Evolutionary conservation across 2,113 vertebrate genomes (phyloP), one percentile per base, ranked within the genome.

Genomic region (Cavia aperea): DNA sequence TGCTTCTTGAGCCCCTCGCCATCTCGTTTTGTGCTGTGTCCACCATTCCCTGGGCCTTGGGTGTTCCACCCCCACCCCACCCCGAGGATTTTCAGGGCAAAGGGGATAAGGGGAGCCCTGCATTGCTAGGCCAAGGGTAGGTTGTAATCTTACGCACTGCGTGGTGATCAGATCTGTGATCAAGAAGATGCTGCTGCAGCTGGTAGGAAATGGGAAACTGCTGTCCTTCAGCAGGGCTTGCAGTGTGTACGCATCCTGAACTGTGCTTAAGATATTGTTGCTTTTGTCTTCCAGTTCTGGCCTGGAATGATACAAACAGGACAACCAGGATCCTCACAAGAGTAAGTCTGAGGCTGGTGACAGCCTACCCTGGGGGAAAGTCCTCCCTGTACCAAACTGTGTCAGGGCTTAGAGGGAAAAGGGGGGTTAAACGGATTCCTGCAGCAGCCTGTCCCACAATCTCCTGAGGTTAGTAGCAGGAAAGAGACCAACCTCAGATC

Each of bases 301-400:
- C 98, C 99, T 65, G 99, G 99, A 63, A 99, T 99, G 99, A 98
- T 99, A 97, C 98, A 99, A 60, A 98, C 99, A 31, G 99, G 98
- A 89, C 99, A 99, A 97, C 98, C 99, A 68, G 99, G 99, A 98
- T 99, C 99, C 82, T 99, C 99, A 0, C 99, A 99, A 98, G 99
- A 99, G 99, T 99, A 98, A 99, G 99, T 98, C 66, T 95, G 83
- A 7, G 26, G 49, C 51, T 81, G 29, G 54, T 66, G 33, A 54
- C n/a, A 49, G 51, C 14, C 19, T 12, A 39, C 4, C 2, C 51
- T 1, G 24, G 12, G 63, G 73, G 33, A 11, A 18, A 83, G 66
- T 60, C 46, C 49, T 95, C n/a, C 39, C 75, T 65, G 51, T 33
- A 39, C 58, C n/a, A 86, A 54, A 58, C 75, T 81, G 8, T 86